Conservation (phyloP, 2,797 vertebrate genomes). For the Xerus rutilus region DNA sequence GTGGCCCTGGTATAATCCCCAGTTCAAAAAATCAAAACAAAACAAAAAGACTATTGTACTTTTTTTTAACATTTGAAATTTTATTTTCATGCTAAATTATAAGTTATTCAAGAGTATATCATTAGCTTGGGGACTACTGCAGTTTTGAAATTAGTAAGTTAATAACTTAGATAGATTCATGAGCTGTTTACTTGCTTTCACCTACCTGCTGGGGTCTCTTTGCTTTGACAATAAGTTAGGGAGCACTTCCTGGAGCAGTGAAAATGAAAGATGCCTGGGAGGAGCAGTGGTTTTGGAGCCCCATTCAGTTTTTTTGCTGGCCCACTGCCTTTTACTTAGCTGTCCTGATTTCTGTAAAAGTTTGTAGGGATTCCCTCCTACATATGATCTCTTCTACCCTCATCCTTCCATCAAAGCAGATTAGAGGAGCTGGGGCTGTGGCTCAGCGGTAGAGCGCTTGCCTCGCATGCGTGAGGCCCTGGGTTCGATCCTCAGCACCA, state of each 20-base stretch:
- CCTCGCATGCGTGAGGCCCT: too few species aligned
- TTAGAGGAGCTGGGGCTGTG: too few species aligned
- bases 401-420: background rate
- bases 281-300: slow-evolving; percentile 33
- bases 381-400: background rate
- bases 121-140: background rate
- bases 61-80: too few species aligned
- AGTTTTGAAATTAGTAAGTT: background rate
- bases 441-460: too few species aligned
- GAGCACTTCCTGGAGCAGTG: slow-evolving; percentile 24
- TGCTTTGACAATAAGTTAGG: slow-evolving; percentile 62
- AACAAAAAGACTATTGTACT: too few species aligned
- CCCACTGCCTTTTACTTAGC: background rate
- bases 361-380: slow-evolving; percentile 22
- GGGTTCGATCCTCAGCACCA: too few species aligned
- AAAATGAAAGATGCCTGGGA: background rate
- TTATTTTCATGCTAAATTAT: too few species aligned
- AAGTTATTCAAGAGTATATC: too few species aligned
- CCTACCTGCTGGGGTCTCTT: slow-evolving; percentile 42
- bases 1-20: too few species aligned
- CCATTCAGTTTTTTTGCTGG: background rate
- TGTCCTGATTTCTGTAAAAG: background rate
- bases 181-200: slow-evolving; percentile 40
- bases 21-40: too few species aligned
- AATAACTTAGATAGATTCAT: background rate